A percentile compares a stretch with the other conserved stretches of the same genome.
These are phyloP conservation scores for Mesorhabditis sp. DNA, from an alignment of 2,888 invertebrate genomes.

Conservation along the genomic window DNA sequence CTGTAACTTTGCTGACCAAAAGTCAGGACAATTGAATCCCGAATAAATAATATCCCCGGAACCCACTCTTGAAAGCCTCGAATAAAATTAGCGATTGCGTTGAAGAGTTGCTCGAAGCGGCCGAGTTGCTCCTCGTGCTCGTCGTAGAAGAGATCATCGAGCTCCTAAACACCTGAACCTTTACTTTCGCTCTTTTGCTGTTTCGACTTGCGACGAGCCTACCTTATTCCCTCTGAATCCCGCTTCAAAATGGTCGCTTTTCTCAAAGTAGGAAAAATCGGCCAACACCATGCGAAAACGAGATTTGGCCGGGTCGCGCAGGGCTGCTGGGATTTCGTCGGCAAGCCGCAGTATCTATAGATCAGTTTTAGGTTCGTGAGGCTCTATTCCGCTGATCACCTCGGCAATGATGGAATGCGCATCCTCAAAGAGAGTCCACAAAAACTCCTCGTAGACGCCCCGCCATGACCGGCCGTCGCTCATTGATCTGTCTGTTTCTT, in stretches of 20 bases:
- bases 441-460: constrained; percentile 1
- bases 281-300: not conserved
- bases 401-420: constrained; percentile 1
- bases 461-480: not conserved
- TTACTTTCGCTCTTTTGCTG: no score
- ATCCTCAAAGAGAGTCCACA: not conserved
- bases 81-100: constrained; percentile 31
- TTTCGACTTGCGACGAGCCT: not conserved
- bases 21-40: no score
- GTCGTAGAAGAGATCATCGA: not conserved
- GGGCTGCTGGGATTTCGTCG: constrained; percentile 1
- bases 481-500: not conserved
- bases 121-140: constrained; percentile 13
- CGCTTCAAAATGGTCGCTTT: not conserved
- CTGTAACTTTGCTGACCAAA: not conserved
- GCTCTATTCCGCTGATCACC: not conserved
- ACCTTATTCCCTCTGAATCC: not conserved
- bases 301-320: not conserved
- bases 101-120: constrained; percentile 32
- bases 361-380: not conserved
- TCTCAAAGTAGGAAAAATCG: constrained; percentile 2
- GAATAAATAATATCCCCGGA: not conserved
- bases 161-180: not conserved
- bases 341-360: not conserved
- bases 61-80: constrained; percentile 17